A percentile compares a stretch with the other conserved stretches of the same genome.
phyloP scores from a whole-genome alignment of 2,113 vertebrate species.

The Pangasianodon gigas region DNA sequence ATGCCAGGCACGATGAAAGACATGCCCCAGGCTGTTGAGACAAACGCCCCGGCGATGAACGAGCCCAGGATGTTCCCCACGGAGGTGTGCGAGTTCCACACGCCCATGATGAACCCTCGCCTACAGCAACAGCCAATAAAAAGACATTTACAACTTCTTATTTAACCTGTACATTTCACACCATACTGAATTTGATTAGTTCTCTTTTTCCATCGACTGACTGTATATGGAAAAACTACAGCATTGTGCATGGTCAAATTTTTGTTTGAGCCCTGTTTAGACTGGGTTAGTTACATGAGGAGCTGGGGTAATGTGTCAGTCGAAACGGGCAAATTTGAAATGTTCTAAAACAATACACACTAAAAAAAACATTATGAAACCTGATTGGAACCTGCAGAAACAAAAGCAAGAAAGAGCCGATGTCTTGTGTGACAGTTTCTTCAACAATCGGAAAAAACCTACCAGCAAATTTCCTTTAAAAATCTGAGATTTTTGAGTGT shows the following conservation, averaged over 20 bases:
- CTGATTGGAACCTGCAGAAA: neutral
- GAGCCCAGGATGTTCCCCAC: conserved; percentile 98
- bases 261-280: neutral
- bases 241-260: neutral
- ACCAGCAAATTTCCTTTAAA: neutral
- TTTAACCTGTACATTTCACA: neutral
- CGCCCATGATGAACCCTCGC: conserved; percentile 95
- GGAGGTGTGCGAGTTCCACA: conserved; percentile 98
- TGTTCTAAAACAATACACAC: neutral
- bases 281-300: neutral
- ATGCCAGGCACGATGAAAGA: conserved; percentile 91
- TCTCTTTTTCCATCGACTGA: neutral
- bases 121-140: conserved; percentile 62
- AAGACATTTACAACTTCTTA: neutral
- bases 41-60: conserved; percentile 86
- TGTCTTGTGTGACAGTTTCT: no score
- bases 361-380: neutral
- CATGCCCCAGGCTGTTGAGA: conserved; percentile 86
- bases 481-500: neutral
- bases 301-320: neutral
- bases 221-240: neutral
- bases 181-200: neutral
- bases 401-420: neutral
- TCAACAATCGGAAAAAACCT: no score
- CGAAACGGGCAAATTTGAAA: neutral